Conservation (phyloP, 2,888 invertebrate genomes). For the Rambutsinella grinnellia region DNA sequence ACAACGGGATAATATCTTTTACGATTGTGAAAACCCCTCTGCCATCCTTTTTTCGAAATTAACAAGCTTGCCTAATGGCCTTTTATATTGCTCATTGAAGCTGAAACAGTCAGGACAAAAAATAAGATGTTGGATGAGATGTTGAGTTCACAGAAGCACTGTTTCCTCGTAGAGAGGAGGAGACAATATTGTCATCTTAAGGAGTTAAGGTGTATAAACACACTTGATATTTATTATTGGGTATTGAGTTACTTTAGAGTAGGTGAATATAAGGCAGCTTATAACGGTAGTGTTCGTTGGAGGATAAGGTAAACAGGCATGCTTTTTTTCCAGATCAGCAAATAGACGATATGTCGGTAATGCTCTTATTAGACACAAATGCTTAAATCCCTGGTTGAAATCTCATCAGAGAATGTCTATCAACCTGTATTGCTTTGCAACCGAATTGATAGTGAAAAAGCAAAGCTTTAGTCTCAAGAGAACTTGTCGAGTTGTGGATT, state of each 20-base stretch:
- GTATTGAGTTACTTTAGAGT: not conserved
- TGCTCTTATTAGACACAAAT: not conserved
- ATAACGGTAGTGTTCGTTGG: not conserved
- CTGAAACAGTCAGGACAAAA: not conserved
- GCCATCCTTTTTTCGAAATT: slow-evolving; percentile 42
- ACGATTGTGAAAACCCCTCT: slow-evolving; percentile 38
- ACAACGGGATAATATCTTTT: slow-evolving; percentile 32
- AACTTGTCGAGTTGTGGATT: not conserved
- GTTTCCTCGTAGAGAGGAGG: not conserved
- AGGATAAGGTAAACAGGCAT: not conserved
- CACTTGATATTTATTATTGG: not conserved
- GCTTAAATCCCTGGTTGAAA: slow-evolving; percentile 19
- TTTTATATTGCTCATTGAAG: slow-evolving; percentile 37
- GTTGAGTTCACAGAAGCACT: not conserved
- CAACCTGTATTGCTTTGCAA: slow-evolving; percentile 11
- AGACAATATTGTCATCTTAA: not conserved
- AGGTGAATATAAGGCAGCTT: not conserved
- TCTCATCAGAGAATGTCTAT: slow-evolving; percentile 47
- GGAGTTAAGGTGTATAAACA: not conserved
- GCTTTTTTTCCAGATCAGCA: not conserved
- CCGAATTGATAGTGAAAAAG: not conserved
- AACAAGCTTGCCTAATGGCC: slow-evolving; percentile 52
- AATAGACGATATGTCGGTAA: not conserved
- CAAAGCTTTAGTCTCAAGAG: not conserved
- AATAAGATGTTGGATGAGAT: not conserved